Evolutionary conservation across 2,797 vertebrate species (phyloP).

Genomic region (Macropodus opercularis): DNA sequence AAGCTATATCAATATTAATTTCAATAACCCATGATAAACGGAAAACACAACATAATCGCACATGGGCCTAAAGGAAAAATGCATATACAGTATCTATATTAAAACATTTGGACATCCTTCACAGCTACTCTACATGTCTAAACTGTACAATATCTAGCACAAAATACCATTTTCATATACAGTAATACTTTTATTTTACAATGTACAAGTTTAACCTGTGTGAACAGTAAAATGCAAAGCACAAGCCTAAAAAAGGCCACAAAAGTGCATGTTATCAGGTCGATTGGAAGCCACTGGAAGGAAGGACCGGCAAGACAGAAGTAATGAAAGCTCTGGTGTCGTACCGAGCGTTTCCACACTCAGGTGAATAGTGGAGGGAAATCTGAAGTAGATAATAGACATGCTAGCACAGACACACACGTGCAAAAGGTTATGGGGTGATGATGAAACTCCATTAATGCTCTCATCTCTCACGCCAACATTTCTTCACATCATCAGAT

Average conservation of each 20-base stretch:
- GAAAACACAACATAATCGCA: conserved; percentile 55
- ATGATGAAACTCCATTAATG: conserved; percentile 31
- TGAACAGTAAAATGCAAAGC: conserved; percentile 76
- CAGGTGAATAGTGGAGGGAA: conserved; percentile 61
- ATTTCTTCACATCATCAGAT: conserved; percentile 23
- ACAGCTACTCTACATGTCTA: conserved; percentile 76
- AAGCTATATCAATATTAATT: conserved; percentile 41
- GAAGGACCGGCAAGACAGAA: conserved; percentile 44
- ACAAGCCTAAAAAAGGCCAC: conserved; percentile 84
- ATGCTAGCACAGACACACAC: conserved; percentile 46
- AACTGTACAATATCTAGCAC: conserved; percentile 83
- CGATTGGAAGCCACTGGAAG: conserved; percentile 82
- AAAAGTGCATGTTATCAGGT: conserved; percentile 87
- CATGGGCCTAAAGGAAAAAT: conserved; percentile 44
- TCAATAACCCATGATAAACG: conserved; percentile 47
- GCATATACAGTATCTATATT: conserved; percentile 62
- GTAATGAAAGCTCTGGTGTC: conserved; percentile 22
- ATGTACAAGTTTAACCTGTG: conserved; percentile 75
- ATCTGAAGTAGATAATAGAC: conserved; percentile 58
- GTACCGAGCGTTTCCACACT: conserved; percentile 26
- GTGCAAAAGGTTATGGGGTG: conserved; percentile 7
- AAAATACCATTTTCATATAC: conserved; percentile 81
- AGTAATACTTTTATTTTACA: conserved; percentile 76
- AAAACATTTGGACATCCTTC: conserved; percentile 77
- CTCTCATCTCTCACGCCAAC: conserved; percentile 24